phyloP scores from a whole-genome alignment of 37 sponge, comb jelly and placozoan genomes.

The Oscarella lobularis region DNA sequence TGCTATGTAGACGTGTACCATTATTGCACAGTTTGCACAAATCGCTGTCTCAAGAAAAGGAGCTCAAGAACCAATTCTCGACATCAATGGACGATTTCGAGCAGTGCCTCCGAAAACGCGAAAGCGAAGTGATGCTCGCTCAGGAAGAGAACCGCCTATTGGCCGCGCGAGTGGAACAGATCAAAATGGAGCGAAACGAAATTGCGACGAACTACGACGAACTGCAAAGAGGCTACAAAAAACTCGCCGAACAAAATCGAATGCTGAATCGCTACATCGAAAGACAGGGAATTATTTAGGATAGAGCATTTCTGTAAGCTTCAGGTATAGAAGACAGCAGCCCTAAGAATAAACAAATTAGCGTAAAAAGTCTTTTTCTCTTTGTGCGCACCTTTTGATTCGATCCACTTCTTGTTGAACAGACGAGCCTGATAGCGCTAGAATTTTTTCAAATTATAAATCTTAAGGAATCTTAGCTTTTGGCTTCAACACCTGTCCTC shows the following conservation, averaged over 20 bases:
- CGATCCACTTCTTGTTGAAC: conserved; percentile 40
- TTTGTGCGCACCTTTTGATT: too few species aligned
- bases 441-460: background rate
- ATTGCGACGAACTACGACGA: too few species aligned
- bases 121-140: background rate
- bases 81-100: background rate
- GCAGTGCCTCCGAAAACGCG: background rate
- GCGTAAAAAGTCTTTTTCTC: too few species aligned
- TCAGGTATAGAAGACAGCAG: conserved; percentile 27
- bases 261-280: too few species aligned
- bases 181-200: background rate
- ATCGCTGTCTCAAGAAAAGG: background rate
- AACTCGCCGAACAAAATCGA: too few species aligned
- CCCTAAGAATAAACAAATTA: conserved; percentile 14
- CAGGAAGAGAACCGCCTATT: background rate
- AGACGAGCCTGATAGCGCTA: conserved; percentile 53
- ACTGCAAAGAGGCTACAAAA: too few species aligned
- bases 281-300: too few species aligned
- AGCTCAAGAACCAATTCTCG: background rate
- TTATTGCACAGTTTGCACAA: background rate
- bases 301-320: conserved; percentile 18
- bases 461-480: background rate
- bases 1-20: background rate
- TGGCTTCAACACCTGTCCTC: conserved; percentile 48
- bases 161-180: background rate